Evolutionary conservation across 2,113 vertebrate genomes (phyloP).

Genomic region (Eulemur rufifrons): DNA sequence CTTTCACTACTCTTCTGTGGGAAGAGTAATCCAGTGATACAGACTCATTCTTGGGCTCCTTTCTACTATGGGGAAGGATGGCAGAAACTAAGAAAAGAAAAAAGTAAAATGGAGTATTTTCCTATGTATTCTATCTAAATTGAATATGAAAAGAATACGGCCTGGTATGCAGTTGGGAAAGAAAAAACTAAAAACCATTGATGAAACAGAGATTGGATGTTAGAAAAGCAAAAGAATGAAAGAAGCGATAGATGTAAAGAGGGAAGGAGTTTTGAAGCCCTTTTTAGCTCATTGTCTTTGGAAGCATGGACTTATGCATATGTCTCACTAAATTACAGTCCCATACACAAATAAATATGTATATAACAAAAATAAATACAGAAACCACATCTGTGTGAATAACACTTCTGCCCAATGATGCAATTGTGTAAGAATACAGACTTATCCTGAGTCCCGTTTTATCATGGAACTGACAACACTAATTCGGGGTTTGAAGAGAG

Average conservation of each 20-base stretch:
- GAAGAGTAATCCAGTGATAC: not conserved
- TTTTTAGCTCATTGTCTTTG: not conserved
- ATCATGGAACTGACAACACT: not conserved
- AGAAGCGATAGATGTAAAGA: not conserved
- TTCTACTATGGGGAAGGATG: not conserved
- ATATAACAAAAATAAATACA: not conserved
- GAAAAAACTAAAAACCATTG: not conserved
- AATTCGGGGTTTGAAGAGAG: not conserved
- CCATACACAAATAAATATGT: not conserved
- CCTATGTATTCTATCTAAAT: not conserved
- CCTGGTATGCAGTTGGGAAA: not conserved
- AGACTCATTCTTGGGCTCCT: not conserved
- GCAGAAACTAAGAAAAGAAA: constrained; percentile 26
- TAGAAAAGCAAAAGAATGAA: not conserved
- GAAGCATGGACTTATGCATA: not conserved
- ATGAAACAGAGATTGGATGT: not conserved
- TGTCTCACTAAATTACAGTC: not conserved
- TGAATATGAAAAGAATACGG: not conserved
- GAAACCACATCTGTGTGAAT: not conserved
- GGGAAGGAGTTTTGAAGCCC: not conserved
- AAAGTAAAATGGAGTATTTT: constrained; percentile 1
- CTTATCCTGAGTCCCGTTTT: not conserved
- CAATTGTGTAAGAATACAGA: not conserved
- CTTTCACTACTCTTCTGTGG: not conserved
- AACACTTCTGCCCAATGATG: not conserved